Base-by-base conservation (phyloP, 37 sponge, comb jelly and placozoan species). In the Aphrocallistes beatrix region DNA sequence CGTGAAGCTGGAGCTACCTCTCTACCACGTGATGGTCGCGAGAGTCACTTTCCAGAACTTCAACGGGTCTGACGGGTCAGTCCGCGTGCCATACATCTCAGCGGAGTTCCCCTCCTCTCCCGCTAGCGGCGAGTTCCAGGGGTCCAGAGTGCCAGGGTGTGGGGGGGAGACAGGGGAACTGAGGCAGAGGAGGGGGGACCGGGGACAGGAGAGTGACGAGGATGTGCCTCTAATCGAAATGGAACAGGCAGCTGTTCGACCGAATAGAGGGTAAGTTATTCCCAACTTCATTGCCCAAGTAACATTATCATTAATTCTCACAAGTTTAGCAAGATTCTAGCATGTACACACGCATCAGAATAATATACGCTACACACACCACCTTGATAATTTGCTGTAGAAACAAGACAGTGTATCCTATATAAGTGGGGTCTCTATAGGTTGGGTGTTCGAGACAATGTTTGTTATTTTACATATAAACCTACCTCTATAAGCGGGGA, bases 1-100 rank as follows among this genome's bases (percentile, higher is more conserved):
- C 0, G 86, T 99, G 50, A 99, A 92, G 83, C 90, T 99, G 92
- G 99, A 99, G 84, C 94, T 99, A 60, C 99, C 99, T 25, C 82
- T 99, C 1, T 98, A 93, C 51, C 99, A 95, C 82, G 92, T 98
- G 51, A 89, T 99, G 83, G 83, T 96, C 0, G 99, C 99, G 0
- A 90, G 87, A 25, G 92, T 96, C 81, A 96, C 94, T 23, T 96
- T 96, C 86, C 87, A 90, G 34, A 96, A 96, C 83, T 19, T 92
- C 38, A 93, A 96, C 84, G 94, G 94, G 0, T 30, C 37, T 75
- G 83, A 82, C 51, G 30, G 83, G 1, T 88, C 92, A 37, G 89
- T 85, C 28, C 88, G 90, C 23, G 83, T 38, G 8, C 38, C 83
- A 10, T 82, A 37, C 83, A n/a, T 38, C 13, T 21, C 83, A 10